Conservation (phyloP, 2,113 vertebrate species). For the Crocuta crocuta region DNA sequence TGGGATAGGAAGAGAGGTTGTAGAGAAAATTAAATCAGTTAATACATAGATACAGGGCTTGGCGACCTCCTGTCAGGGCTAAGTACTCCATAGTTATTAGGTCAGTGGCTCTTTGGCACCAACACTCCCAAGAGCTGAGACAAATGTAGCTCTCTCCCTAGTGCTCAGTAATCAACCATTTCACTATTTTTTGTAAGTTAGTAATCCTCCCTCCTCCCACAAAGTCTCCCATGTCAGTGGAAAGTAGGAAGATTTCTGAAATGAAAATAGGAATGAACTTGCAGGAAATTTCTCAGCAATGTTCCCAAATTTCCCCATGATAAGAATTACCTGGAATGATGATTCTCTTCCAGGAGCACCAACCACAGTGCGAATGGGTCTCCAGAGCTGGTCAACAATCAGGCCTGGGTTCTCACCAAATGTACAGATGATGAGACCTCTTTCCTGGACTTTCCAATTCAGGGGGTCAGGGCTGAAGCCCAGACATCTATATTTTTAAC, state of each 20-base stretch:
- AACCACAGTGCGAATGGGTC: not conserved
- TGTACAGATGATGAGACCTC: not conserved
- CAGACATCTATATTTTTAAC: not conserved
- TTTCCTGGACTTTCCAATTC: not conserved
- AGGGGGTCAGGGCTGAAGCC: not conserved
- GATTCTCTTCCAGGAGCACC: not conserved
- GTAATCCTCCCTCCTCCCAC: not conserved
- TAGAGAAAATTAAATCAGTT: not conserved
- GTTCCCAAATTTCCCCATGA: not conserved
- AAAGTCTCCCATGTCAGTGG: not conserved
- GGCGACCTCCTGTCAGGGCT: too few species aligned
- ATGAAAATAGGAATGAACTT: not conserved
- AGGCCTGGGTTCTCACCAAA: not conserved
- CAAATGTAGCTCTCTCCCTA: not conserved
- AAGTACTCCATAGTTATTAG: rapidly evolving
- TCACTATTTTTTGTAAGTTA: not conserved
- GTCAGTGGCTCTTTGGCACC: not conserved
- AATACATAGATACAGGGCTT: not conserved
- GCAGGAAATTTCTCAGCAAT: not conserved
- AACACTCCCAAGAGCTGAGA: not conserved
- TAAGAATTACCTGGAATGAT: not conserved
- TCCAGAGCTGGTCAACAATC: not conserved
- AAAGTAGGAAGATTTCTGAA: not conserved
- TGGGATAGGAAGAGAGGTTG: rapidly evolving
- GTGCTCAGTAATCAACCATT: not conserved